Conservation (phyloP, 2,113 vertebrate genomes). For the Archocentrus centrarchus region DNA sequence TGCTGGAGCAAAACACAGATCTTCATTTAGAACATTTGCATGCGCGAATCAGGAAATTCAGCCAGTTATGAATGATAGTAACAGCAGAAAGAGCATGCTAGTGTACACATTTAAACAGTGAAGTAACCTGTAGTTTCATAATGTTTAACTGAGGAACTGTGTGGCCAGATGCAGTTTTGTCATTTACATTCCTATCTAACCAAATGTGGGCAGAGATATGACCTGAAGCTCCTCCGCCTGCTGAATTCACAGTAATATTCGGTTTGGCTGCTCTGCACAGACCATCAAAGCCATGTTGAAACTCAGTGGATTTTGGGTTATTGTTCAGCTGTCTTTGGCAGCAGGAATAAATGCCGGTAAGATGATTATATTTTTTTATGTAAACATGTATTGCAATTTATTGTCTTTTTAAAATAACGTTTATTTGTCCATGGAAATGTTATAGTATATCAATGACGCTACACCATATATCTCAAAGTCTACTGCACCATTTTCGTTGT, state of each 20-base stretch:
- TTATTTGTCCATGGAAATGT: not conserved
- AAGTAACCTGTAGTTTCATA: not conserved
- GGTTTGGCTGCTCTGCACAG: not conserved
- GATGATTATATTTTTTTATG: not conserved
- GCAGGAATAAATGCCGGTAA: conserved; percentile 44
- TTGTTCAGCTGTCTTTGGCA: conserved; percentile 37
- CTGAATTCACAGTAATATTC: not conserved
- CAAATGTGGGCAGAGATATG: conserved; percentile 50
- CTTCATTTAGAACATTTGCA: not conserved
- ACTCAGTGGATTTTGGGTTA: conserved; percentile 2
- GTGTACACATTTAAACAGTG: not conserved
- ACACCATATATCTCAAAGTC: not conserved
- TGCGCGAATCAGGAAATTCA: not conserved
- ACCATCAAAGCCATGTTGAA: conserved; percentile 10
- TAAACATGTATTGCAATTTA: not conserved
- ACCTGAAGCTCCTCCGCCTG: not conserved
- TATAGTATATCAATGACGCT: not conserved
- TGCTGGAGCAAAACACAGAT: not conserved
- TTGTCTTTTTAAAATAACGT: not conserved
- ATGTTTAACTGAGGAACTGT: not conserved
- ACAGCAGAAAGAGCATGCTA: not conserved
- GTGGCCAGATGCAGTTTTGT: not conserved
- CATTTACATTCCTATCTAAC: conserved; percentile 64
- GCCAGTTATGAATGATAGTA: not conserved
- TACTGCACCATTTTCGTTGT: not conserved